Conservation (phyloP, 2,888 invertebrate species). For the Pheosia gnoma region DNA sequence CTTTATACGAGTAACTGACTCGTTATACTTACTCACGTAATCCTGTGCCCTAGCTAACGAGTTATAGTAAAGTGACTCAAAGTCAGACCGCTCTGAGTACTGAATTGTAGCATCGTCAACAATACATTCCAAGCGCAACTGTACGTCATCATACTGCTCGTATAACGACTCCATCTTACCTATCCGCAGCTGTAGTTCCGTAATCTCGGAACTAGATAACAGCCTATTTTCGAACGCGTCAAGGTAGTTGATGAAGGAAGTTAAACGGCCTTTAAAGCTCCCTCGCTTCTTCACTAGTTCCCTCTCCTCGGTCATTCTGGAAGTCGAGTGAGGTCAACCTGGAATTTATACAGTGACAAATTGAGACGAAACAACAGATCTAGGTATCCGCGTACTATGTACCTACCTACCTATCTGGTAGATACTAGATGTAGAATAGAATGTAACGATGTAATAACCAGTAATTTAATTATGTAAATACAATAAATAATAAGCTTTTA, state of each 20-base stretch:
- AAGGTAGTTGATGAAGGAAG: conserved; percentile 10
- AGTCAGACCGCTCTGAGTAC: conserved; percentile 8
- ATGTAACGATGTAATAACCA: not conserved
- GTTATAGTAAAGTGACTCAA: conserved; percentile 10
- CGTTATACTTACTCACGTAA: conserved; percentile 7
- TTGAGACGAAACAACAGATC: not conserved
- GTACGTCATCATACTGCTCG: conserved; percentile 15
- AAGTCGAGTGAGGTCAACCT: conserved; percentile 9
- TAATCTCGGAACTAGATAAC: conserved; percentile 7
- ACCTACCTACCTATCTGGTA: not conserved
- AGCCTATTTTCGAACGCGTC: not conserved
- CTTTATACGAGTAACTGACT: conserved; percentile 4
- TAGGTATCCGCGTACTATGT: not conserved
- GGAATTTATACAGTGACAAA: conserved; percentile 5
- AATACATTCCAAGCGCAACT: conserved; percentile 14
- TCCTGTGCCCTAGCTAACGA: conserved; percentile 12
- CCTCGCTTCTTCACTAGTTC: conserved; percentile 14
- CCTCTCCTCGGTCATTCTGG: conserved; percentile 10
- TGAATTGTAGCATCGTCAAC: conserved; percentile 11
- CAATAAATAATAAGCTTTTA: not conserved
- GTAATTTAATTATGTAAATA: not conserved
- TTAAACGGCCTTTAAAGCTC: conserved; percentile 15
- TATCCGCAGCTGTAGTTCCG: conserved; percentile 12
- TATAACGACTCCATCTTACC: conserved; percentile 15
- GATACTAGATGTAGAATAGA: not conserved